These are phyloP conservation scores for Gymnocheta viridis DNA, from an alignment of 2,888 invertebrate genomes.

Conservation along the genomic window DNA sequence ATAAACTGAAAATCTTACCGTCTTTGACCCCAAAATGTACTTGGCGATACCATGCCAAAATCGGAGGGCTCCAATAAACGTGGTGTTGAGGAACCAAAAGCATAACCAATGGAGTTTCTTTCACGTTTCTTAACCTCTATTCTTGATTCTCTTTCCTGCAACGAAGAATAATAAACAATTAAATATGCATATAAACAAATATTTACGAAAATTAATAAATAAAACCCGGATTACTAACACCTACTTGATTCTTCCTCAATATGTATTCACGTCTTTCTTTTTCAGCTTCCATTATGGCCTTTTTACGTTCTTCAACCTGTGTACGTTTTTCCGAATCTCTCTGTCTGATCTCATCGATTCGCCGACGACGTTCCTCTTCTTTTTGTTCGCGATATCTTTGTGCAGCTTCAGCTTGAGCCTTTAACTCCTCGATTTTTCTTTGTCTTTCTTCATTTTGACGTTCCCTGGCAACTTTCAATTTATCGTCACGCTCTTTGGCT, in stretches of 20 bases:
- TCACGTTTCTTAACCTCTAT: constrained; percentile 91
- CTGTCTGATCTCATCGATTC: constrained; percentile 91
- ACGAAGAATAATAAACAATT: not conserved
- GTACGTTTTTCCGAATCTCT: constrained; percentile 88
- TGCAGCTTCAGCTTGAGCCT: constrained; percentile 93
- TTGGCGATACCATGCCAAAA: constrained; percentile 84
- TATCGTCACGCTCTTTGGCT: constrained; percentile 84
- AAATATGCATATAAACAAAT: constrained; percentile 2
- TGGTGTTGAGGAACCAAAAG: constrained; percentile 96
- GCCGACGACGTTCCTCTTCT: constrained; percentile 90
- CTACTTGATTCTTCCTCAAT: constrained; percentile 88
- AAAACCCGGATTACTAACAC: constrained; percentile 1
- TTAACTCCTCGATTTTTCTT: constrained; percentile 93
- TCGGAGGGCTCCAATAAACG: constrained; percentile 92
- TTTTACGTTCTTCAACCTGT: constrained; percentile 93
- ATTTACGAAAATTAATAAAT: not conserved
- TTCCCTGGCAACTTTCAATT: constrained; percentile 90
- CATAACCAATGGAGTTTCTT: constrained; percentile 89
- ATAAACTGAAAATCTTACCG: constrained; percentile 82
- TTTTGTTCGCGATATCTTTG: constrained; percentile 94
- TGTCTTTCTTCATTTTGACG: constrained; percentile 94
- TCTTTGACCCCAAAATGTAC: constrained; percentile 91
- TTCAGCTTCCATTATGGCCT: constrained; percentile 94
- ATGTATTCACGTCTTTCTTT: constrained; percentile 93
- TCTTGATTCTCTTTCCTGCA: constrained; percentile 88